These are phyloP conservation scores for Semnornis frantzii DNA, from an alignment of 2,113 vertebrate species.

Conservation along the genomic window DNA sequence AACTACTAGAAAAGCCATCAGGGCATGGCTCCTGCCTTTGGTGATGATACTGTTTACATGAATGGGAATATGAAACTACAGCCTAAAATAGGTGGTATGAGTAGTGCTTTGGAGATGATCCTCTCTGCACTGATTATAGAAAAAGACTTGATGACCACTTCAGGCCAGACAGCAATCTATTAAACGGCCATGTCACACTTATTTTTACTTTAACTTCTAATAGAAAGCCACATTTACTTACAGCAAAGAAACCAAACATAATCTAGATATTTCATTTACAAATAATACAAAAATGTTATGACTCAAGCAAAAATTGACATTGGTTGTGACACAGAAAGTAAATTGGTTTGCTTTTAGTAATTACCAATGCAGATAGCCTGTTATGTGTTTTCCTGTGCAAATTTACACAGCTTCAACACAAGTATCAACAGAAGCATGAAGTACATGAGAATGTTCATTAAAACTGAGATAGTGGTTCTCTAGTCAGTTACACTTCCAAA, in stretches of 20 bases:
- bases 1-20: background rate
- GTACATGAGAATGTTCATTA: background rate
- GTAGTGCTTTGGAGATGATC: conserved; percentile 12
- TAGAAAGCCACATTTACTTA: background rate
- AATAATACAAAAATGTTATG: background rate
- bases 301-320: background rate
- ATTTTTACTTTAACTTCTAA: background rate
- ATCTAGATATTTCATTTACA: background rate
- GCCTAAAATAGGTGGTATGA: conserved; percentile 34
- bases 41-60: conserved; percentile 46
- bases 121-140: conserved; percentile 9
- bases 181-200: background rate
- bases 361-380: background rate
- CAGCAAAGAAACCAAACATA: background rate
- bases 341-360: background rate
- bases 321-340: background rate
- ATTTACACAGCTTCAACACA: background rate
- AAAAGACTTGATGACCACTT: conserved; percentile 37
- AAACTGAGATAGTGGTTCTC: background rate
- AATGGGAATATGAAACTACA: conserved; percentile 44
- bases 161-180: conserved; percentile 28
- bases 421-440: background rate
- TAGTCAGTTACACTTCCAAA: background rate
- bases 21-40: conserved; percentile 2
- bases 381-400: background rate